Conservation (phyloP, 2,888 invertebrate genomes). For the Caenorhabditis uteleia region DNA sequence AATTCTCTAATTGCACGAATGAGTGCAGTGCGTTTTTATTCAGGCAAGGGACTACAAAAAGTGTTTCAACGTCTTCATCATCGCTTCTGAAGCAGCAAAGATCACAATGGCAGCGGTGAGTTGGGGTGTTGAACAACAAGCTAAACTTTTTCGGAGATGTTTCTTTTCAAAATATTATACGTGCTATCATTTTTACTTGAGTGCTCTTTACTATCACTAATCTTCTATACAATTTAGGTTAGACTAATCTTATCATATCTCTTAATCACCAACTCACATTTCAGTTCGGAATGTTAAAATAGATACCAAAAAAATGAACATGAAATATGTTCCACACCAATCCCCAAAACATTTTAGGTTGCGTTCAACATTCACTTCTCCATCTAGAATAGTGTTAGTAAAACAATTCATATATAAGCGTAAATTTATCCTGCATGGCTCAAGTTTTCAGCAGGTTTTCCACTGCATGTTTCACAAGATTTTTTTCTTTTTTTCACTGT, state of each 20-base stretch:
- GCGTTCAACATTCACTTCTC: slow-evolving; percentile 47
- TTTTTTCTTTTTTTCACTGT: slow-evolving; percentile 6
- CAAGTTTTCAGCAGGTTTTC: slow-evolving; percentile 7
- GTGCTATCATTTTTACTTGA: too few species aligned
- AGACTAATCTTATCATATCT: too few species aligned
- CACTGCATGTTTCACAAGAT: background rate
- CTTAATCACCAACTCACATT: too few species aligned
- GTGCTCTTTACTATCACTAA: too few species aligned
- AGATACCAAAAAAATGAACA: too few species aligned
- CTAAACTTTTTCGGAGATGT: too few species aligned
- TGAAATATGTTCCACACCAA: too few species aligned
- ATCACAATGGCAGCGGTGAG: slow-evolving; percentile 65
- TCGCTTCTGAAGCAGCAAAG: slow-evolving; percentile 50
- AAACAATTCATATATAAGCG: slow-evolving; percentile 5
- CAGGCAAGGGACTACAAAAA: slow-evolving; percentile 55
- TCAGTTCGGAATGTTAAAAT: too few species aligned
- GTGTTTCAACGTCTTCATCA: slow-evolving; percentile 41
- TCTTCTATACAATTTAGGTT: too few species aligned
- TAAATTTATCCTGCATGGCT: slow-evolving; percentile 9
- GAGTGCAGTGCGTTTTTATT: slow-evolving; percentile 45
- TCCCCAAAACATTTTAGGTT: slow-evolving; percentile 46
- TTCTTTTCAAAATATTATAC: too few species aligned
- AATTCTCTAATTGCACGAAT: background rate
- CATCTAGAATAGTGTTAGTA: slow-evolving; percentile 55
- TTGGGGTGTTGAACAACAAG: too few species aligned